Conservation (phyloP, 2,113 vertebrate species). For the Sterrhoptilus dennistouni region DNA sequence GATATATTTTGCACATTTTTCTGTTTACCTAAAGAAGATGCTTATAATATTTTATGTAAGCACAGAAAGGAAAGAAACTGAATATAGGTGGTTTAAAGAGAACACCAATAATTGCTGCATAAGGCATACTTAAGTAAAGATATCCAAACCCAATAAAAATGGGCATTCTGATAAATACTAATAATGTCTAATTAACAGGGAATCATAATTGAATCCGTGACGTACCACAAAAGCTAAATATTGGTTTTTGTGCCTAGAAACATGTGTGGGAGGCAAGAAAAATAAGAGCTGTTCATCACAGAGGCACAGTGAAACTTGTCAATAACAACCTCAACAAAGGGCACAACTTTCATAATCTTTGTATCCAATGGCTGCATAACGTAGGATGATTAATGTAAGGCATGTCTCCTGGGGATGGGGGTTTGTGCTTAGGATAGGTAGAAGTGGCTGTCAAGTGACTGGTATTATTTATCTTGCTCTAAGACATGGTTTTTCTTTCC, state of each 20-base stretch:
- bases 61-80: not conserved
- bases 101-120: not conserved
- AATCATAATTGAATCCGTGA: not conserved
- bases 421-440: not conserved
- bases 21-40: constrained; percentile 14
- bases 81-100: not conserved
- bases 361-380: not conserved
- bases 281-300: not conserved
- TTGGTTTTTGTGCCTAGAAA: not conserved
- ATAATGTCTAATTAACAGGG: not conserved
- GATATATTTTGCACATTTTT: not conserved
- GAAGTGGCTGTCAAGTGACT: not conserved
- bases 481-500: not conserved
- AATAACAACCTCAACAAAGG: not conserved
- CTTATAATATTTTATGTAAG: not conserved
- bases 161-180: not conserved
- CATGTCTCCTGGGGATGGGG: not conserved
- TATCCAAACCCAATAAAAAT: not conserved
- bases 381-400: not conserved
- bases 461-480: not conserved
- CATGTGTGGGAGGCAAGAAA: not conserved
- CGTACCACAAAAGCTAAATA: not conserved
- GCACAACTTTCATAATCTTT: not conserved
- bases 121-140: not conserved
- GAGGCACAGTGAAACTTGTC: not conserved